Evolutionary conservation across 1,140 invertebrate genomes (phyloP), one percentile per base, ranked within the genome.

Genomic region (Hypsibius dujardini): DNA sequence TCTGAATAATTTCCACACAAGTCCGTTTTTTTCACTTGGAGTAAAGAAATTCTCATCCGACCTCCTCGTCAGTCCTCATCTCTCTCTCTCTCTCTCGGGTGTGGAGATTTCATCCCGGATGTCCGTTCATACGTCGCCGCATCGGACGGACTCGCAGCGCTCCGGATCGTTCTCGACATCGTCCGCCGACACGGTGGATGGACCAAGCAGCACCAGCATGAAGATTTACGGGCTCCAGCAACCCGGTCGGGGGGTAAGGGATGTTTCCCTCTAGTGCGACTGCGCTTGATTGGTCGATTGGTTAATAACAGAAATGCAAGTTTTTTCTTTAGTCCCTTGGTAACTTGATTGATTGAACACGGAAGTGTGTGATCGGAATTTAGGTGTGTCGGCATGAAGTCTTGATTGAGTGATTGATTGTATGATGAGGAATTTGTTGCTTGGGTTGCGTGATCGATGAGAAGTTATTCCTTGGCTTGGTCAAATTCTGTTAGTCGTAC

Each of bases 181-280:
- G 3, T 67, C 12, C 62, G 42, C 42, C 62, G 12, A 15, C 62
- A 3, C 12, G 42, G 12, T 67, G 12, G 62, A 67, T 67, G 12
- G 42, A 42, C 12, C 45, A 12, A 7, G 12, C 62, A 67, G 42
- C 12, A 67, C 28, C 28, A 28, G 28, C 28, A 67, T 67, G 62
- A 67, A 67, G 45, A 42, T 67, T 7, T 67, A 67, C 62, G 62
- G 62, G 45, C 62, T 67, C 12, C 62, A 67, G 62, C 12, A 67
- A 15, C 62, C 62, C 7, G 12, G 12, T 7, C 12, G 62, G 45
- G 62, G 62, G 62, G 62, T 67, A 28, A 67, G 3, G 45, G 12
- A 15, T 42, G 42, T 42, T 15, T 12, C 12, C 12, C 7, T 67
- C 12, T 42, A 15, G 62, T 15, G 3, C 45, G 42, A 45, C 7